These are phyloP conservation scores for Mimumesa dahlbomi DNA, from an alignment of 2,888 invertebrate genomes.

Conservation along the genomic window DNA sequence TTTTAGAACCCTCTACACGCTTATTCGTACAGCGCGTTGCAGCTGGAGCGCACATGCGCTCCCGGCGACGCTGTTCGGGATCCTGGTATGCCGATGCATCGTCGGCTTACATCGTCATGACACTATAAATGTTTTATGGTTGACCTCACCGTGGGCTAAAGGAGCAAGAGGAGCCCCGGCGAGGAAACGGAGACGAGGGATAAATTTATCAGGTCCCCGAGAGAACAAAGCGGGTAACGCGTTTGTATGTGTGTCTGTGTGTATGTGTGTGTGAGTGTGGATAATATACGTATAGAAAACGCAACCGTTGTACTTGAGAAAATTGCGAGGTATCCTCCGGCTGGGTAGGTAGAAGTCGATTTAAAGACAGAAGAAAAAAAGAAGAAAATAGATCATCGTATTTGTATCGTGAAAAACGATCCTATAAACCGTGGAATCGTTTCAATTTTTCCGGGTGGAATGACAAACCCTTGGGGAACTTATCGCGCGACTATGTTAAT, in stretches of 20 bases:
- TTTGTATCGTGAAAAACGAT: too few relatives aligned
- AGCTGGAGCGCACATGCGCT: constrained; percentile 71
- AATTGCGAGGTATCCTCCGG: background rate
- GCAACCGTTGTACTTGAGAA: too few relatives aligned
- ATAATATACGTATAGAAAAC: too few relatives aligned
- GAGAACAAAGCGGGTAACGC: constrained; percentile 1
- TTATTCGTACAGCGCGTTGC: constrained; percentile 60
- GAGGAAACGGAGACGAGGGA: constrained; percentile 18
- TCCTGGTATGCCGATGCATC: constrained; percentile 50
- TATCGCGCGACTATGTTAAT: too few relatives aligned
- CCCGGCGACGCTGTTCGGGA: constrained; percentile 61
- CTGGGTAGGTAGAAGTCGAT: too few relatives aligned
- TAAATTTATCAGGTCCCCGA: constrained; percentile 47
- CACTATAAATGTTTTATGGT: constrained; percentile 69
- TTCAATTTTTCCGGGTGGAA: too few relatives aligned
- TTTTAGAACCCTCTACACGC: constrained; percentile 70
- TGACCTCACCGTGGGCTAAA: constrained; percentile 52
- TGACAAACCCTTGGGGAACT: too few relatives aligned
- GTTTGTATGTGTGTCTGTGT: background rate
- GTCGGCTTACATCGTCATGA: constrained; percentile 43
- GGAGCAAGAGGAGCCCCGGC: constrained; percentile 8
- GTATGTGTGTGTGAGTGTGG: too few relatives aligned
- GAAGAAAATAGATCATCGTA: too few relatives aligned
- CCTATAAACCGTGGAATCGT: too few relatives aligned
- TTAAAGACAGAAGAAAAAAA: too few relatives aligned